These are phyloP conservation scores for Colossoma macropomum DNA, from an alignment of 2,113 vertebrate species.

Conservation along the genomic window DNA sequence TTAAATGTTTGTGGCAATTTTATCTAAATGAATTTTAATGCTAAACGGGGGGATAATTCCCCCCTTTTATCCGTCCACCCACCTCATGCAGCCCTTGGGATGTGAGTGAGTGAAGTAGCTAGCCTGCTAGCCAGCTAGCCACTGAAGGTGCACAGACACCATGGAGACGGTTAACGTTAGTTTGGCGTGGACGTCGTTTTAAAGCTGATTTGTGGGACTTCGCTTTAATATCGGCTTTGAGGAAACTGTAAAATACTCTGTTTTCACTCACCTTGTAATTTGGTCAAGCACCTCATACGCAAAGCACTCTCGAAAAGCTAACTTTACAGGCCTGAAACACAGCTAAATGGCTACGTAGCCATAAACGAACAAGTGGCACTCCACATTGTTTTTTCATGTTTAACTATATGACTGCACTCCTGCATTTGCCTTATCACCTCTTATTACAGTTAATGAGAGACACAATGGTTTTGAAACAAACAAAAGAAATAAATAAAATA, in stretches of 20 bases:
- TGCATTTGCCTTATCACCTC: too few relatives aligned
- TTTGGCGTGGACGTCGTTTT: background rate
- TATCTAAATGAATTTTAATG: conserved; percentile 98
- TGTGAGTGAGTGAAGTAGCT: background rate
- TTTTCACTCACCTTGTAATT: conserved; percentile 11
- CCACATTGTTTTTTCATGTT: too few relatives aligned
- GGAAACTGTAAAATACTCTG: background rate
- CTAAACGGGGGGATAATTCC: conserved; percentile 91
- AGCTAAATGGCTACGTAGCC: too few relatives aligned
- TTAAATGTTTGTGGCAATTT: conserved; percentile 96
- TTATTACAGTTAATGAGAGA: too few relatives aligned
- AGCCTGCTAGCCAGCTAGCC: too few relatives aligned
- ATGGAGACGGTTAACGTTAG: conserved; percentile 1
- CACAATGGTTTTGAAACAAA: background rate
- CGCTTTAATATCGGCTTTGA: background rate
- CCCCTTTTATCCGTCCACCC: conserved; percentile 84
- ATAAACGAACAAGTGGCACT: too few relatives aligned
- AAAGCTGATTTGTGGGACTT: background rate
- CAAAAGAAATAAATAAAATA: background rate
- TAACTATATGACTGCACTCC: too few relatives aligned
- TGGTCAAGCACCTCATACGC: background rate
- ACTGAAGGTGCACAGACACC: background rate
- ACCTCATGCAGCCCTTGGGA: conserved; percentile 84
- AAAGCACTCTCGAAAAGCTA: too few relatives aligned
- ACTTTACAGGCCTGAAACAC: background rate